Conservation (phyloP, 2,797 vertebrate species). For the Sebastes jordani region DNA sequence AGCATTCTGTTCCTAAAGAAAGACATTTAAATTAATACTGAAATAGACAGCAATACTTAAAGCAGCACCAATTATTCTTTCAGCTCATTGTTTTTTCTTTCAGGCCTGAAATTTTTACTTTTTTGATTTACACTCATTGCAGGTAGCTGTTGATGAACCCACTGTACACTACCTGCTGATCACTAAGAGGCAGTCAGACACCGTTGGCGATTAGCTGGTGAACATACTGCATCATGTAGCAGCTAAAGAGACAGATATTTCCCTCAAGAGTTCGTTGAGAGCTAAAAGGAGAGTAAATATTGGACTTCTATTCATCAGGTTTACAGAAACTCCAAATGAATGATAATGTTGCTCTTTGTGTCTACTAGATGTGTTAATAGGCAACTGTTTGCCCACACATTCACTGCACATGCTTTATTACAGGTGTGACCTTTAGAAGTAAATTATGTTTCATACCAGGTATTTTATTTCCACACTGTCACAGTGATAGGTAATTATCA, state of each 20-base stretch:
- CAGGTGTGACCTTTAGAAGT: too few species aligned
- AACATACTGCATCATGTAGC: too few species aligned
- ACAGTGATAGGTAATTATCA: background rate
- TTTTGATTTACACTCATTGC: background rate
- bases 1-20: background rate
- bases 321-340: background rate
- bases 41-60: background rate
- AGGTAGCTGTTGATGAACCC: too few species aligned
- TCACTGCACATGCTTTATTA: too few species aligned
- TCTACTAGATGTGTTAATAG: too few species aligned
- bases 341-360: background rate
- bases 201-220: too few species aligned
- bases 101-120: background rate
- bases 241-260: too few species aligned
- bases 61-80: background rate
- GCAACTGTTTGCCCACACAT: too few species aligned
- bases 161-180: too few species aligned
- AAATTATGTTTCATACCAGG: background rate
- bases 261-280: too few species aligned
- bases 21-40: background rate
- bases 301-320: background rate
- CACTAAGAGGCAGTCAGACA: too few species aligned
- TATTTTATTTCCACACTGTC: background rate
- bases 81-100: background rate
- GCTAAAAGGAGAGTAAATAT: too few species aligned